These are phyloP conservation scores for Cephus pygmeus DNA, from an alignment of 2,888 invertebrate species.

Conservation along the genomic window DNA sequence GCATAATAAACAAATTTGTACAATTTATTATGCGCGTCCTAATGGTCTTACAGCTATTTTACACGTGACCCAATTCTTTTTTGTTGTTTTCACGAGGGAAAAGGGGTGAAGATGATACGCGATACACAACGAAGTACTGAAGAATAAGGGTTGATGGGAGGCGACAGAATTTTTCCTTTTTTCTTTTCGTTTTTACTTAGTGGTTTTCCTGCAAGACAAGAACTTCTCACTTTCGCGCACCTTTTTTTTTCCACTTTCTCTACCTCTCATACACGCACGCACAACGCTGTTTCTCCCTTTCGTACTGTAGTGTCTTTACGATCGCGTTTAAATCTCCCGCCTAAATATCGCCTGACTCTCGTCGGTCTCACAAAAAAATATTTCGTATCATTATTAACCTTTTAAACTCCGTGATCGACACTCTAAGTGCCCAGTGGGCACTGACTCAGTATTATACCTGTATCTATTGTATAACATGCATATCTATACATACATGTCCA, in stretches of 20 bases:
- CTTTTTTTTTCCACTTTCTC: neutral
- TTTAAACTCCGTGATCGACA: conserved; percentile 27
- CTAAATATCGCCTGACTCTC: neutral
- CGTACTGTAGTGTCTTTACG: neutral
- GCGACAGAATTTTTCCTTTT: neutral
- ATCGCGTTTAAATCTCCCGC: neutral
- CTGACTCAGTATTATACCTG: conserved; percentile 35
- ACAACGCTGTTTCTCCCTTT: neutral
- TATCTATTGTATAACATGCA: conserved; percentile 34
- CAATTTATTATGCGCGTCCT: conserved; percentile 63
- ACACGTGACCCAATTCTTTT: conserved; percentile 33
- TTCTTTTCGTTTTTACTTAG: conserved; percentile 12
- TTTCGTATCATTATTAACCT: conserved; percentile 19
- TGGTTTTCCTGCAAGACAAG: neutral
- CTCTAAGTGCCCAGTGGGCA: conserved; percentile 40
- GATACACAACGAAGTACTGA: conserved; percentile 4
- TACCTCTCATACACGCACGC: neutral
- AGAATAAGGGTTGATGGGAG: neutral
- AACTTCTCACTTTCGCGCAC: neutral
- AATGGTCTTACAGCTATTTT: conserved; percentile 48
- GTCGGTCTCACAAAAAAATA: conserved; percentile 18
- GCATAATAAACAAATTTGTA: conserved; percentile 64
- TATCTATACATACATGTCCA: conserved; percentile 27
- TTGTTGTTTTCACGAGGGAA: conserved; percentile 17
- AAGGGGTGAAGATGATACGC: conserved; percentile 1